A percentile compares a stretch with the other conserved stretches of the same genome.
These are phyloP conservation scores for Cyclargus thomasi DNA, from an alignment of 1,140 invertebrate genomes.

Conservation along the genomic window DNA sequence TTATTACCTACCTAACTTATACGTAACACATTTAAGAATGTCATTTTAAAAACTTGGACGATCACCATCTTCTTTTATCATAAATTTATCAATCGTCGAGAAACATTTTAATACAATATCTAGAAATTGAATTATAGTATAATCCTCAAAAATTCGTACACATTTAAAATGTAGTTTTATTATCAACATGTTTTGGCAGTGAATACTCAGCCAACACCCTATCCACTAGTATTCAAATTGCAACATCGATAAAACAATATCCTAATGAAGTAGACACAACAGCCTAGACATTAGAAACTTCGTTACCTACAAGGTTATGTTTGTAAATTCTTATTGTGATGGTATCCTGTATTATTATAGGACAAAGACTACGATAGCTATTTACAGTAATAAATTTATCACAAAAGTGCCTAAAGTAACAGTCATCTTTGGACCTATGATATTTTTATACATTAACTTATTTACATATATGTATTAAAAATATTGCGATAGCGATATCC, in stretches of 20 bases:
- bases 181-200: conserved; percentile 52
- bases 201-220: conserved; percentile 58
- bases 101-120: conserved; percentile 20
- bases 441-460: conserved; percentile 52
- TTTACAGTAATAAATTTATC: conserved; percentile 66
- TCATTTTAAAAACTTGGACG: conserved; percentile 20
- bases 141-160: conserved; percentile 68
- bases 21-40: conserved; percentile 19
- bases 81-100: conserved; percentile 21
- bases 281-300: conserved; percentile 10
- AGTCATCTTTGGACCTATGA: conserved; percentile 58
- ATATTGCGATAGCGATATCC: conserved; percentile 54
- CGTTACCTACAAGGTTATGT: conserved; percentile 13
- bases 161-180: conserved; percentile 33
- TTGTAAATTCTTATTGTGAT: conserved; percentile 16
- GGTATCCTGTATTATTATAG: conserved; percentile 23
- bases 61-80: conserved; percentile 18
- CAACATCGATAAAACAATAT: conserved; percentile 27
- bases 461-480: conserved; percentile 48
- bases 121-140: conserved; percentile 42
- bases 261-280: conserved; percentile 16
- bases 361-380: conserved; percentile 43
- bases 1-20: conserved; percentile 40
- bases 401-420: conserved; percentile 64
- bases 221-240: conserved; percentile 47